phyloP scores from a whole-genome alignment of 2,113 vertebrate species.

The Tragelaphus strepsiceros region DNA sequence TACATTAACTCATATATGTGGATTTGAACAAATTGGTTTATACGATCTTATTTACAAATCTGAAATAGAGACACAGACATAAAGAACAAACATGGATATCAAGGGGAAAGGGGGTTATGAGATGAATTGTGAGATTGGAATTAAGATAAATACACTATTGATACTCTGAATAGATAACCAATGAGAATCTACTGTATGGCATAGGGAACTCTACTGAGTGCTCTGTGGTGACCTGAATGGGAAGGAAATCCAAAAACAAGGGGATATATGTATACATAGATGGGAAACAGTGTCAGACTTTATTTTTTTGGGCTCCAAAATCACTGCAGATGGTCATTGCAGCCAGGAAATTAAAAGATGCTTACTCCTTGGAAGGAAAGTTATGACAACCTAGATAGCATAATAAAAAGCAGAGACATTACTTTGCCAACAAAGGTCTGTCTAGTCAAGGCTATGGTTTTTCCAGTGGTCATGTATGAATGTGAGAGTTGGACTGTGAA shows the following conservation, averaged over 20 bases:
- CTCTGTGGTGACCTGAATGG: background rate
- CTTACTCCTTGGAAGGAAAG: too few species aligned
- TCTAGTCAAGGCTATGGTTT: too few species aligned
- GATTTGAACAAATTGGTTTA: background rate
- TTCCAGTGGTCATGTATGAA: too few species aligned
- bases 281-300: too few species aligned
- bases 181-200: background rate
- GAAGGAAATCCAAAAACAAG: background rate
- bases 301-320: rapidly evolving
- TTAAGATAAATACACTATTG: background rate
- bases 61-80: background rate
- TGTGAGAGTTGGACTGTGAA: too few species aligned
- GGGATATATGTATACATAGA: background rate
- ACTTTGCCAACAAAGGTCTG: too few species aligned
- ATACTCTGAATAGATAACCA: background rate
- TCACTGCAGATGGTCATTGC: too few species aligned
- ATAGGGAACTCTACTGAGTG: background rate
- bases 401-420: too few species aligned
- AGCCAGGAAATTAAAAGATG: too few species aligned
- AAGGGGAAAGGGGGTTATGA: background rate
- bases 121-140: background rate
- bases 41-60: background rate
- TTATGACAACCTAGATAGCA: too few species aligned
- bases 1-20: background rate
- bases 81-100: background rate